Conservation (phyloP, 2,113 vertebrate genomes). For the Tragulus kanchil region DNA sequence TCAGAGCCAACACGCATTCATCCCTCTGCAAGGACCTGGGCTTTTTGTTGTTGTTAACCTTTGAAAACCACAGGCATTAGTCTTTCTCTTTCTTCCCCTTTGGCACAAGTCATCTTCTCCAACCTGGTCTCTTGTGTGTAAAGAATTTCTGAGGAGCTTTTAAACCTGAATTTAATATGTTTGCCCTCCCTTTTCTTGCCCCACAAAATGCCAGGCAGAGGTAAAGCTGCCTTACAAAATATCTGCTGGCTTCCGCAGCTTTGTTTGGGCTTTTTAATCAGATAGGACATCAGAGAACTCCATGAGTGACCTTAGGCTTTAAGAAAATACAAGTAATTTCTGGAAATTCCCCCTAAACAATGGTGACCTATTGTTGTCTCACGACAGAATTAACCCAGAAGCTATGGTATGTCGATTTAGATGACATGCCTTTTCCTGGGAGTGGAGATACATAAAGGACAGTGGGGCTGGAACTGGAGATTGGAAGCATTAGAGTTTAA, state of each 20-base stretch:
- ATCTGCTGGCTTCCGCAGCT: constrained; percentile 72
- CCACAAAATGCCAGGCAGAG: constrained; percentile 73
- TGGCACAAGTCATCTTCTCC: constrained; percentile 78
- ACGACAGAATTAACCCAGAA: constrained; percentile 6
- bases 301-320: constrained; percentile 71
- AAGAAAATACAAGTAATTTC: constrained; percentile 73
- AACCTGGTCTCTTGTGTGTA: constrained; percentile 70
- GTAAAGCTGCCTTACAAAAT: constrained; percentile 73
- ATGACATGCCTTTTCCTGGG: not conserved
- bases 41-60: constrained; percentile 76
- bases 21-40: constrained; percentile 80
- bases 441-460: not conserved
- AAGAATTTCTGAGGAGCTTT: constrained; percentile 81
- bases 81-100: constrained; percentile 79
- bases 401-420: not conserved
- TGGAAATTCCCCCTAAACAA: constrained; percentile 76
- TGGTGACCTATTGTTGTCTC: constrained; percentile 45
- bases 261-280: constrained; percentile 74
- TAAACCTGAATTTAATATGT: constrained; percentile 81
- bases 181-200: constrained; percentile 65
- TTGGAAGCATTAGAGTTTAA: not conserved
- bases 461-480: not conserved
- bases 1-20: constrained; percentile 77
- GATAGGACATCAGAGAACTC: constrained; percentile 70
- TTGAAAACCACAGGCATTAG: constrained; percentile 84